Evolutionary conservation across 2,888 invertebrate species (phyloP), one percentile per base, ranked within the genome.

Genomic region (Iselma pallidipennis): DNA sequence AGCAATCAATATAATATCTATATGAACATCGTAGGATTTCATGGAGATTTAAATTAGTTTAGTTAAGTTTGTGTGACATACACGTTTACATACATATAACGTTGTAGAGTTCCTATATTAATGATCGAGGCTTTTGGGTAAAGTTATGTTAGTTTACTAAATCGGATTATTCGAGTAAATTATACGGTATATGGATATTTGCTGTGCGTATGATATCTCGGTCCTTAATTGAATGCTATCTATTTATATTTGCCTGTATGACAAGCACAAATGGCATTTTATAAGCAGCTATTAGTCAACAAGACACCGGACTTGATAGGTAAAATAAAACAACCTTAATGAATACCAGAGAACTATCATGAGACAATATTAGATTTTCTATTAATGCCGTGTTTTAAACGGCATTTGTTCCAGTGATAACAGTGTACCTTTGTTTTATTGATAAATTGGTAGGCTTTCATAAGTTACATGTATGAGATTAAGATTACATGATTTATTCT

Each of bases 21-120:
- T 65, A 62, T 57, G 48, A 61, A 65, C 52, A 61, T 49, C 33
- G 49, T 51, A 16, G 57, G 61, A 57, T 37, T 37, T 37, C 37
- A 37, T 63, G 62, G 51, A 55, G 52, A 66, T 69, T 68, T 61
- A 69, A 71, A 71, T 71, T 71, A 66, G 67, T 68, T 71, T 70
- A 67, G 68, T 70, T 71, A 63, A 59, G 66, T 62, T 59, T 57
- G 42, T 57, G 42, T 55, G 55, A 42, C 37, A 55, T 33, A 53
- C 53, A 33, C 53, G 37, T 37, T 37, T 16, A 37, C 29, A 50
- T 53, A 59, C 60, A 66, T 60, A 65, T 52, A 49, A 33, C 54
- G 21, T 29, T 49, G 54, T 37, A 37, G 37, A 37, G 50, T 61
- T 66, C 14, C 29, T 54, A 56, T 61, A 52, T 57, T 61, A 55